These are phyloP conservation scores for Mobula birostris DNA, from an alignment of 2,113 vertebrate genomes.

Conservation along the genomic window DNA sequence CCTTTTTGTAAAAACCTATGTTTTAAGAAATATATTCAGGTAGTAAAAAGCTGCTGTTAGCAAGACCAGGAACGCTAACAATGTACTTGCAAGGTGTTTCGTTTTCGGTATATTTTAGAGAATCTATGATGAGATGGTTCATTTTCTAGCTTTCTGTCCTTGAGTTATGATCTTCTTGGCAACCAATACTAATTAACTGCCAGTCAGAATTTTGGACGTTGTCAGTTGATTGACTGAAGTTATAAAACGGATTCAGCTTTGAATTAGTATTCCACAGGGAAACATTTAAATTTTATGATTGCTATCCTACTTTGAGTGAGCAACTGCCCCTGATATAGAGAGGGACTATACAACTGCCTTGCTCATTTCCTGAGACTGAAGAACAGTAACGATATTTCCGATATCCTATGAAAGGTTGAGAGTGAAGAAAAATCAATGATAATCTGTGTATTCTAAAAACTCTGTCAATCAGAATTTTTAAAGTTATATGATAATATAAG, in stretches of 20 bases:
- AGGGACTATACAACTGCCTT: conserved; percentile 24
- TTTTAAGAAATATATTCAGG: not conserved
- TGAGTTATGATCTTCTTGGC: not conserved
- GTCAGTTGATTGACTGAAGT: conserved; percentile 14
- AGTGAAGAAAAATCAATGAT: not conserved
- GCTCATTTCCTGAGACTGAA: not conserved
- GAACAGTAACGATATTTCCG: not conserved
- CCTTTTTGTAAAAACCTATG: not conserved
- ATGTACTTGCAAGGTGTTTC: not conserved
- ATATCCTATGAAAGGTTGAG: not conserved
- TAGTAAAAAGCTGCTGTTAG: not conserved
- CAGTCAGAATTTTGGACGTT: not conserved
- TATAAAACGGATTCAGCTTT: conserved; percentile 29
- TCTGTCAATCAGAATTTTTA: not conserved
- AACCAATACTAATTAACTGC: not conserved
- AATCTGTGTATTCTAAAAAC: not conserved
- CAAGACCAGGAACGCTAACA: not conserved
- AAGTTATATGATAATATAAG: not conserved
- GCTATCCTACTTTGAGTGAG: conserved; percentile 30
- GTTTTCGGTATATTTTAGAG: too few relatives aligned
- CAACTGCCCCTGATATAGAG: conserved; percentile 38
- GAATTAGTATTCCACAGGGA: conserved; percentile 39
- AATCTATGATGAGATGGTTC: not conserved
- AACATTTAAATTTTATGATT: conserved; percentile 34
- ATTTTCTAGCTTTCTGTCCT: not conserved